Conservation (phyloP, 2,113 vertebrate species). For the Xenotilapia caudafasciata region DNA sequence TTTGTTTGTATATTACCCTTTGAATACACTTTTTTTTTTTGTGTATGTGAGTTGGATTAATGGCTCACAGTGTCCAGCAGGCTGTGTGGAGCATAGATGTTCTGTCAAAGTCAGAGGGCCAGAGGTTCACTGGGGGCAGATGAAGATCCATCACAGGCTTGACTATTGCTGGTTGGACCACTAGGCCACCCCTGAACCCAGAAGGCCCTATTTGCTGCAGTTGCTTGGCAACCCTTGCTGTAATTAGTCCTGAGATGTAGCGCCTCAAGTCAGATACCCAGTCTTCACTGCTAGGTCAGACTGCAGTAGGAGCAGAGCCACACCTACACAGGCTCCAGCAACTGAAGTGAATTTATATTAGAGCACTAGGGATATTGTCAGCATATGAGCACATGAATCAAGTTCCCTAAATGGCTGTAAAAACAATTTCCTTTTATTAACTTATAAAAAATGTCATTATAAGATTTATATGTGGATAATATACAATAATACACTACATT, state of each 20-base stretch:
- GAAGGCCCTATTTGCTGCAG: conserved; percentile 61
- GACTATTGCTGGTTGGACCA: conserved; percentile 50
- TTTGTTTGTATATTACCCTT: not conserved
- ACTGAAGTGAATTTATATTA: conserved; percentile 38
- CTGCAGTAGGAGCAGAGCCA: conserved; percentile 43
- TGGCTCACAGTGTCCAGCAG: not conserved
- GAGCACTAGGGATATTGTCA: conserved; percentile 24
- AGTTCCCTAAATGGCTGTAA: conserved; percentile 11
- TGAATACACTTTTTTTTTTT: not conserved
- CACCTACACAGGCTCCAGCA: conserved; percentile 53
- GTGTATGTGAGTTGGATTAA: not conserved
- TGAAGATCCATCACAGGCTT: conserved; percentile 58
- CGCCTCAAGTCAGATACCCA: conserved; percentile 56
- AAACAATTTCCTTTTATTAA: conserved; percentile 1
- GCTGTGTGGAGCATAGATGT: not conserved
- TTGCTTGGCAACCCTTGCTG: conserved; percentile 79
- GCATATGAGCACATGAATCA: conserved; percentile 19
- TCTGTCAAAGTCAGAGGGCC: conserved; percentile 17
- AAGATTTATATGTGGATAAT: not conserved
- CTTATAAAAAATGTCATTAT: not conserved
- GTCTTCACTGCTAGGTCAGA: conserved; percentile 61
- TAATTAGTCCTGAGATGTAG: conserved; percentile 71
- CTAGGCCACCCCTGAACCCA: conserved; percentile 62
- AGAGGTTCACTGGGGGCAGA: conserved; percentile 39
- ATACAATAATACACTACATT: not conserved